Base-by-base conservation (phyloP, 2,888 invertebrate species). In the Melangyna quadrimaculata region DNA sequence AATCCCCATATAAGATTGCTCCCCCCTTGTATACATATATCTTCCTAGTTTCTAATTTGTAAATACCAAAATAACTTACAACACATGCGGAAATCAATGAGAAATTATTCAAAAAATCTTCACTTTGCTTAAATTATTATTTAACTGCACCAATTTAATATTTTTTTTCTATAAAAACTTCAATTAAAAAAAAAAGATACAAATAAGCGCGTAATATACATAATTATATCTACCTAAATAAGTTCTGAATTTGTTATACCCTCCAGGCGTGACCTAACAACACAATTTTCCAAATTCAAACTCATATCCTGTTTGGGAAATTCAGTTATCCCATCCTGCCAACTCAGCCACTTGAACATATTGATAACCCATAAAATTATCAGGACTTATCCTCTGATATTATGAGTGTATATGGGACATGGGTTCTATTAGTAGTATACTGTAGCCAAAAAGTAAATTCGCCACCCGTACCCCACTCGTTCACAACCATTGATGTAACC, bases 341-440 rank as follows among this genome's bases (percentile, higher is more conserved):
- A 40, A 45, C 35, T 14, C 51, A 70, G 24, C 55, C 70, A 69
- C 63, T 67, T 48, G 70, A 51, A 72, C 75, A 75, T 80, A 84
- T 84, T 84, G 84, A 80, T 80, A 84, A 75, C 80, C 84, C 71
- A 84, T 84, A 75, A 84, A 84, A 84, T 84, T 69, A 84, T 84
- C 72, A 84, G 72, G 75, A 82, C 82, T 82, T 82, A 82, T 78
- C 71, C 51, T 43, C 51, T 59, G 22, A 51, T 35, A 35, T 43
- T 48, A 35, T 40, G 19, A 37, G 48, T 14, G 61, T 59, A 48
- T 35, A n/a, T 59, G 32, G 19, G 22, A 14, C 6, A 45, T 55
- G 29, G 17, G n/a, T 53, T n/a, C 17, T 17, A 45, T 10, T 55
- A 17, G 2, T 45, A 48, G 1, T 51, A 53, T n/a, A n/a, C 22